phyloP scores from a whole-genome alignment of 2,797 vertebrate genomes.

The Okamejei kenojei region DNA sequence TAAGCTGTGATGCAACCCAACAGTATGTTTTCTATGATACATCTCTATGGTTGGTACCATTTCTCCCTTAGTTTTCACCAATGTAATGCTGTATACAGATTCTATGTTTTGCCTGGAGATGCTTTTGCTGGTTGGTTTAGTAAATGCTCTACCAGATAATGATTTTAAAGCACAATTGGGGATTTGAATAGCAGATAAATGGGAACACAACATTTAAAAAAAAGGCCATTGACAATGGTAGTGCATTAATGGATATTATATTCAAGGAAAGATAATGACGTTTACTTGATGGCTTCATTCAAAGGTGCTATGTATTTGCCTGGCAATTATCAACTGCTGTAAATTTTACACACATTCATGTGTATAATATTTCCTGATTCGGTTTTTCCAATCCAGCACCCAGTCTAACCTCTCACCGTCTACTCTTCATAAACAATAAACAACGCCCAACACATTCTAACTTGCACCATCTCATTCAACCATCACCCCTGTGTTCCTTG shows the following conservation, averaged over 20 bases:
- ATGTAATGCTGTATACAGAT: not conserved
- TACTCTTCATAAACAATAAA: not conserved
- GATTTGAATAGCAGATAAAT: not conserved
- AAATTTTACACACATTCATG: not conserved
- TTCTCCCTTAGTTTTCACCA: not conserved
- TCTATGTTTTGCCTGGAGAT: not conserved
- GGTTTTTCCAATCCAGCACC: not conserved
- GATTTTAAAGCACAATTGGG: not conserved
- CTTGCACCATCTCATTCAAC: not conserved
- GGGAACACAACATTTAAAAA: not conserved
- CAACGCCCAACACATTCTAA: not conserved
- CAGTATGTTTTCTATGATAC: too few relatives aligned
- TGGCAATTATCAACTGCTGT: not conserved
- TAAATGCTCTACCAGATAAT: slow-evolving; percentile 2
- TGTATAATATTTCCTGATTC: not conserved
- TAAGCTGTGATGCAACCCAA: too few relatives aligned
- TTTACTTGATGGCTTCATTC: not conserved
- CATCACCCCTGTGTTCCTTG: not conserved
- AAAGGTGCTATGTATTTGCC: not conserved
- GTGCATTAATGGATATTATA: not conserved
- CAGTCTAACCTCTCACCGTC: not conserved
- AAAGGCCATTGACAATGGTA: not conserved
- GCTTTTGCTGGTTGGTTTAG: not conserved
- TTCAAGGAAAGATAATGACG: too few relatives aligned
- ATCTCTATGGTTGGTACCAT: not conserved